Conservation (phyloP, 1,140 invertebrate genomes). For the Chionoecetes opilio region DNA sequence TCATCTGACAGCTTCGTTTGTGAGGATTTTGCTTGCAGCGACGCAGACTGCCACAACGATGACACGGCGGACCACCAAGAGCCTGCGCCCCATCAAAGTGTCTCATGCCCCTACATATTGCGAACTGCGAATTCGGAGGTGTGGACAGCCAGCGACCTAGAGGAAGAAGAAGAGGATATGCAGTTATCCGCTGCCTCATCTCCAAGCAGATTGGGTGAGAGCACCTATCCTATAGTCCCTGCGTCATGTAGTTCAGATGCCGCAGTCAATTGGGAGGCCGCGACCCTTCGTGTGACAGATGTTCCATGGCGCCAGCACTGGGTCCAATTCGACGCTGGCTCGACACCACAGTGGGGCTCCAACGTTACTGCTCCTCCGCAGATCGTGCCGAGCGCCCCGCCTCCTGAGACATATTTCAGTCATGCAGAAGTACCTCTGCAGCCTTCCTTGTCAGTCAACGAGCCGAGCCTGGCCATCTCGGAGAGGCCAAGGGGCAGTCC, state of each 20-base stretch:
- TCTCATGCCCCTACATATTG: not conserved
- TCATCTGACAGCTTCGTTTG: constrained; percentile 67
- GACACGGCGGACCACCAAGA: not conserved
- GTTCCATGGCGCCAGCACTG: constrained; percentile 16
- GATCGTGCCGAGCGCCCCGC: not conserved
- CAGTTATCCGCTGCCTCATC: not conserved
- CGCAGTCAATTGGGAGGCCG: not conserved
- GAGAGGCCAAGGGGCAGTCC: not conserved
- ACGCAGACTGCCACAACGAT: not conserved
- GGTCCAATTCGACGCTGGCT: constrained; percentile 35
- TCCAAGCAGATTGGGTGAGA: not conserved
- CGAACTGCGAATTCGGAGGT: not conserved
- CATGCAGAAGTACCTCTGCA: not conserved
- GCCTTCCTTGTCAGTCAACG: not conserved
- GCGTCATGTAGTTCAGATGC: not conserved
- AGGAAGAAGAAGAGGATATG: not conserved
- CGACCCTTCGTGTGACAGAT: not conserved
- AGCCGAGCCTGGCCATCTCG: not conserved
- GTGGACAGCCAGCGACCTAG: not conserved
- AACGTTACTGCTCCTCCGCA: not conserved
- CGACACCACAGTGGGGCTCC: not conserved
- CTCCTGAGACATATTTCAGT: not conserved
- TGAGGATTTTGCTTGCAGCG: constrained; percentile 56
- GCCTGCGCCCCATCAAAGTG: not conserved
- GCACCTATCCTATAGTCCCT: too few relatives aligned